Evolutionary conservation across 2,113 vertebrate genomes (phyloP).

Genomic region (Climacteris rufus): DNA sequence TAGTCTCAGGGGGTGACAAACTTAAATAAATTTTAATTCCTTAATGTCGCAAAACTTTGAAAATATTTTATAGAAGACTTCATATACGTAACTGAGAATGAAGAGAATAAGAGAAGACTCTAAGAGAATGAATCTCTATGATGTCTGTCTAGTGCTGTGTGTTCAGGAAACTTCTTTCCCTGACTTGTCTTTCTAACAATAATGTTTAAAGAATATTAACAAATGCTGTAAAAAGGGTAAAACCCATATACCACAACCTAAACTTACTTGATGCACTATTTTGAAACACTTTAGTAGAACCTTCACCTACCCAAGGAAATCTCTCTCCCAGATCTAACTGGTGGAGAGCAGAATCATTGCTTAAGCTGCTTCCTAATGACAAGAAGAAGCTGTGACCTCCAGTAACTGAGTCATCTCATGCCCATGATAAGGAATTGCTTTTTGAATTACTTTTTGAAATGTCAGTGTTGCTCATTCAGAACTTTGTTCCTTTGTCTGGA

Average conservation of each 20-base stretch:
- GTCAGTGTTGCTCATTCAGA: slow-evolving; percentile 13
- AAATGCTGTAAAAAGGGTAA: not conserved
- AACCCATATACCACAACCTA: not conserved
- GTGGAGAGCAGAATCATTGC: not conserved
- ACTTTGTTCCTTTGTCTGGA: slow-evolving; percentile 43
- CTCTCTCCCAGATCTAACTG: accelerated
- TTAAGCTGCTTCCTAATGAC: not conserved
- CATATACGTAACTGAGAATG: not conserved
- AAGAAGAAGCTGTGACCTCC: not conserved
- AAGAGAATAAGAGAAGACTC: not conserved
- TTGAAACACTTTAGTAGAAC: not conserved
- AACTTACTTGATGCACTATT: not conserved
- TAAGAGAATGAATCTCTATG: not conserved
- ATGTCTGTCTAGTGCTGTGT: not conserved
- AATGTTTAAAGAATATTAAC: not conserved
- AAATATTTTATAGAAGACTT: not conserved
- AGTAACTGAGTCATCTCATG: slow-evolving; percentile 40
- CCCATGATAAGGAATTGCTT: slow-evolving; percentile 53
- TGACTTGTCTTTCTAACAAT: not conserved
- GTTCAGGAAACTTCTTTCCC: not conserved
- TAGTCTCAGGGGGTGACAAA: not conserved
- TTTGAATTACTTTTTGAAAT: slow-evolving; percentile 55
- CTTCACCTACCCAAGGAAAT: not conserved
- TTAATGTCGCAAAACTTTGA: not conserved
- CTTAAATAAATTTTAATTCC: not conserved